Base-by-base conservation (phyloP, 2,888 invertebrate species). In the Pharmacophagus antenor region DNA sequence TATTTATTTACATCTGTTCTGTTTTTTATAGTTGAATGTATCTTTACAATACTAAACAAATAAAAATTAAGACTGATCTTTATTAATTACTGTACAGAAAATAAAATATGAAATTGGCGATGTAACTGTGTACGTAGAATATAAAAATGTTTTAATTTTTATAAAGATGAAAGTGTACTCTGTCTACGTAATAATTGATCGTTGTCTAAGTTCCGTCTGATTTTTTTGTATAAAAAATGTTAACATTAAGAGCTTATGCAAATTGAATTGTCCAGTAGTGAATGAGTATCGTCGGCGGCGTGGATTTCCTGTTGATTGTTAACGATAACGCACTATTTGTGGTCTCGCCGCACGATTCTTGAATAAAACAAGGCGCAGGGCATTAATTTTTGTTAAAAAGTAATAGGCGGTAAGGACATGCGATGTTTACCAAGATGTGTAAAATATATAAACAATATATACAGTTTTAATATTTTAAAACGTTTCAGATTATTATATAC, bases 171-270 rank as follows among this genome's bases (percentile, higher is more conserved):
- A n/a, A n/a, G 37, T 37, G 8, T n/a, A 37, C 37, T n/a, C 15
- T 37, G n/a, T n/a, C 4, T 37, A n/a, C n/a, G 37, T 37, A 37
- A 37, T 37, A 15, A 3, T n/a, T 4, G 37, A 37, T n/a, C n/a
- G 37, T 37, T 37, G 37, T 37, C 15, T n/a, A 37, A 5, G n/a
- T n/a, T n/a, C n/a, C n/a, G 37, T 3, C 15, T 37, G 22, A 54
- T 54, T 18, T 25, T 44, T 27, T 18, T 46, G 27, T 25, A 20
- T 65, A 69, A 67, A 73, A 64, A 69, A 72, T 74, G 74, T 70
- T 71, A 74, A 52, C 73, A 68, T 74, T 75, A 74, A 81, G 76
- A 70, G 74, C 67, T 78, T 82, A 84, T 84, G 83, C 77, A 83
- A 84, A 84, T 84, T 74, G 74, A 79, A 80, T 77, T 66, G 81